phyloP scores from a whole-genome alignment of 2,113 vertebrate genomes.

The Malurus melanocephalus region DNA sequence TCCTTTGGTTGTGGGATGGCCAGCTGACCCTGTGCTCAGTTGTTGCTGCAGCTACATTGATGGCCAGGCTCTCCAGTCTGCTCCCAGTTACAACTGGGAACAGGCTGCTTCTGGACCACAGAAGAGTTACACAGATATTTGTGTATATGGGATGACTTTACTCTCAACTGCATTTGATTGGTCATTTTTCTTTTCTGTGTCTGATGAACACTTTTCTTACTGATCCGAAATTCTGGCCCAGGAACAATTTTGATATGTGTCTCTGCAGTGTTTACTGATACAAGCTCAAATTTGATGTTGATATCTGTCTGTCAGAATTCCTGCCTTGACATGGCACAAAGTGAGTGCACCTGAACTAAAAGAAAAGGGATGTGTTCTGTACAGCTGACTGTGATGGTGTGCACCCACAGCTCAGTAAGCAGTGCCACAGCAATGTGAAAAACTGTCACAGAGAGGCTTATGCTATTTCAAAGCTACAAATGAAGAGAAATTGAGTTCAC shows the following conservation, averaged over 20 bases:
- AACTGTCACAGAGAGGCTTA: constrained; percentile 63
- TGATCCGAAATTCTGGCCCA: neutral
- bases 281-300: neutral
- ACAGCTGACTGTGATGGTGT: neutral
- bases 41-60: neutral
- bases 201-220: neutral
- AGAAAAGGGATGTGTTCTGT: constrained; percentile 26
- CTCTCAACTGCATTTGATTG: neutral
- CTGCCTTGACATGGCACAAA: neutral
- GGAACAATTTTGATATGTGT: neutral
- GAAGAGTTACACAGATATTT: neutral
- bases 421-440: constrained; percentile 13
- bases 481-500: constrained; percentile 74
- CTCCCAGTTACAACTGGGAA: neutral
- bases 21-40: neutral
- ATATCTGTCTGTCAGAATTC: neutral
- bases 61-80: neutral
- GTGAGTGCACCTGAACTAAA: neutral
- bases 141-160: neutral
- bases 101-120: neutral
- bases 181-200: neutral
- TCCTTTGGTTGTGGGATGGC: neutral
- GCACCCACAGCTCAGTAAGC: constrained; percentile 54
- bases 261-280: neutral
- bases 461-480: constrained; percentile 62